Percentiles rank a stretch among this genome's conserved stretches.
Conservation (phyloP, 2,888 invertebrate species). For the Lacanobia oleracea region DNA sequence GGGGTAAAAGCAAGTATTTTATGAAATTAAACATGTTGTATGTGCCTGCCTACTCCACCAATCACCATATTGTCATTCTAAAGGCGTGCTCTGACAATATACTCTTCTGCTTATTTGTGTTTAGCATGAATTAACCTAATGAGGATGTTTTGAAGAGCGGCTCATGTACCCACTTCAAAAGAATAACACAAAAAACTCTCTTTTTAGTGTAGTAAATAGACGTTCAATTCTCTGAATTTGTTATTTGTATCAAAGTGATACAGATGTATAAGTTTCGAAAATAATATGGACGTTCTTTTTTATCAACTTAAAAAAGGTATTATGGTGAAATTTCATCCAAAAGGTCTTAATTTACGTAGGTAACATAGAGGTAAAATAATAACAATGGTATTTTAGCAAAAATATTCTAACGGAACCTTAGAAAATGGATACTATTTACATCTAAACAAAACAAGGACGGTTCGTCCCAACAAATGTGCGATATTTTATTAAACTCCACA, state of each 20-base stretch:
- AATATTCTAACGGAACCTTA: background rate
- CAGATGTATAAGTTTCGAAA: background rate
- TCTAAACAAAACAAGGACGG: background rate
- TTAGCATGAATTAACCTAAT: constrained; percentile 19
- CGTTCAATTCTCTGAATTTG: background rate
- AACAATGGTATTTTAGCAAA: background rate
- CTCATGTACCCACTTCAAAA: background rate
- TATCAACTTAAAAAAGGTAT: background rate
- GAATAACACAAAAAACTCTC: background rate
- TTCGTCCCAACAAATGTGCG: constrained; percentile 22
- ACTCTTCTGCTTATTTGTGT: constrained; percentile 10
- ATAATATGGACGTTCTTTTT: background rate
- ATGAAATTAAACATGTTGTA: background rate
- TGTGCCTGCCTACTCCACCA: background rate
- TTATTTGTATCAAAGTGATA: background rate
- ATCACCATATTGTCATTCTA: background rate
- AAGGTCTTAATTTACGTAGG: background rate
- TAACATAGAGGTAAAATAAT: background rate
- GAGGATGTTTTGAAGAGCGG: constrained; percentile 2
- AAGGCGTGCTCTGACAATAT: background rate
- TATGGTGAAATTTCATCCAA: background rate
- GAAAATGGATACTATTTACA: background rate
- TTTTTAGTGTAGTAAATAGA: background rate
- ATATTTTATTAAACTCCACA: constrained; percentile 40
- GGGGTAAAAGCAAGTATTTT: background rate